phyloP scores from a whole-genome alignment of 92 coral and sea anemone species.

The Pocillopora grandis region DNA sequence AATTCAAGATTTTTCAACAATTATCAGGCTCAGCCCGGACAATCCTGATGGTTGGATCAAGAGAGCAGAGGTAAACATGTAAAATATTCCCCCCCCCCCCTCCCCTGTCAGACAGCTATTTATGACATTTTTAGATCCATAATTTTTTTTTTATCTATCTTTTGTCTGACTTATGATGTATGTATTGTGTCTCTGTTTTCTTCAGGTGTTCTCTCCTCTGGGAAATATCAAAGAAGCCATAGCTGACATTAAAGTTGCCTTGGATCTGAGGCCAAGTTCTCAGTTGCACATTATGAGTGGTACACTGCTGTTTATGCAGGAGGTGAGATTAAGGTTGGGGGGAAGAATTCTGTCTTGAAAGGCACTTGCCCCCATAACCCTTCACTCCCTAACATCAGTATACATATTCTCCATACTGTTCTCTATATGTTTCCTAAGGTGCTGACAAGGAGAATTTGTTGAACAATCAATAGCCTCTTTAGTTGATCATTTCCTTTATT shows the following conservation, averaged over 20 bases:
- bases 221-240: slow-evolving; percentile 80
- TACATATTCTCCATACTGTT: too few relatives aligned
- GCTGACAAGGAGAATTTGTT: too few relatives aligned
- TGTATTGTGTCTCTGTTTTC: not conserved
- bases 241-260: slow-evolving; percentile 75
- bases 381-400: too few relatives aligned
- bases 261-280: slow-evolving; percentile 78
- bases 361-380: not conserved
- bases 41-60: slow-evolving; percentile 89
- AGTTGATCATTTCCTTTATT: too few relatives aligned
- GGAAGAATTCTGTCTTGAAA: not conserved
- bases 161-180: not conserved
- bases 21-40: slow-evolving; percentile 73
- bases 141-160: not conserved
- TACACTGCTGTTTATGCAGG: slow-evolving; percentile 81
- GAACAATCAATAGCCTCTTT: too few relatives aligned
- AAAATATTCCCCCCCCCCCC: too few relatives aligned
- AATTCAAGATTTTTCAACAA: slow-evolving; percentile 74
- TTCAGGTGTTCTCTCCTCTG: slow-evolving; percentile 81
- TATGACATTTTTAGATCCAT: not conserved
- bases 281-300: slow-evolving; percentile 84
- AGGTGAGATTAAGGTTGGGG: slow-evolving; percentile 44
- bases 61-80: slow-evolving; percentile 73
- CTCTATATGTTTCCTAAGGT: too few relatives aligned
- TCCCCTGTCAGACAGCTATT: too few relatives aligned